Percentiles rank a stretch among this genome's conserved stretches.
Evolutionary conservation across 2,113 vertebrate genomes (phyloP).

Genomic region (Silurus meridionalis): DNA sequence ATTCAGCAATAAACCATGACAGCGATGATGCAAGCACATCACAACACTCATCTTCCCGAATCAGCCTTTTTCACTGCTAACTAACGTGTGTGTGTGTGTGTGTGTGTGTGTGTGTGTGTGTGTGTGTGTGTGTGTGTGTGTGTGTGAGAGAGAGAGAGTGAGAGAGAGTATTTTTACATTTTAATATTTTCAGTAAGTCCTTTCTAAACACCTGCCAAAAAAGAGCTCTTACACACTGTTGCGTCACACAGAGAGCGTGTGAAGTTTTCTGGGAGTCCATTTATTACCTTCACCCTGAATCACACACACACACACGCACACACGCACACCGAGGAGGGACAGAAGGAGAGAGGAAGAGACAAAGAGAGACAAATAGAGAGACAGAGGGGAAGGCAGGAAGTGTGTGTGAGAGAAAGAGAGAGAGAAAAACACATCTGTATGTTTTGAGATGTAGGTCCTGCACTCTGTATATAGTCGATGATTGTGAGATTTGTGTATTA

Average conservation of each 20-base stretch:
- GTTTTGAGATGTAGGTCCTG: no score
- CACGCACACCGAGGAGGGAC: no score
- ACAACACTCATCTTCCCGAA: constrained; percentile 38
- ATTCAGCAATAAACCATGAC: constrained; percentile 14
- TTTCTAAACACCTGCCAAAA: not conserved
- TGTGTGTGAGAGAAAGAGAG: not conserved
- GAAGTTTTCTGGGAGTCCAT: not conserved
- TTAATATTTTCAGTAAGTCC: constrained; percentile 11
- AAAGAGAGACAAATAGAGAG: not conserved
- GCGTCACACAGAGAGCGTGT: not conserved
- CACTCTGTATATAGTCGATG: no score
- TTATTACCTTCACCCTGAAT: not conserved
- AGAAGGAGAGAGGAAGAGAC: no score
- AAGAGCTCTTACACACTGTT: not conserved
- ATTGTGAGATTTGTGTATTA: no score
- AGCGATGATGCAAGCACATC: constrained; percentile 40
- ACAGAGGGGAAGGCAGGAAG: not conserved
- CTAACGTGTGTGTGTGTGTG: constrained; percentile 33
- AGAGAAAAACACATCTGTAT: not conserved
- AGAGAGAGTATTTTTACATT: not conserved
- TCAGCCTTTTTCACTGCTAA: constrained; percentile 37
- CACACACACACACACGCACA: no score
- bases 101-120: not conserved
- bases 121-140: not conserved
- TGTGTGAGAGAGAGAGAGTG: not conserved